Base-by-base conservation (phyloP, 2,888 invertebrate genomes). In the Anticlea derivata region DNA sequence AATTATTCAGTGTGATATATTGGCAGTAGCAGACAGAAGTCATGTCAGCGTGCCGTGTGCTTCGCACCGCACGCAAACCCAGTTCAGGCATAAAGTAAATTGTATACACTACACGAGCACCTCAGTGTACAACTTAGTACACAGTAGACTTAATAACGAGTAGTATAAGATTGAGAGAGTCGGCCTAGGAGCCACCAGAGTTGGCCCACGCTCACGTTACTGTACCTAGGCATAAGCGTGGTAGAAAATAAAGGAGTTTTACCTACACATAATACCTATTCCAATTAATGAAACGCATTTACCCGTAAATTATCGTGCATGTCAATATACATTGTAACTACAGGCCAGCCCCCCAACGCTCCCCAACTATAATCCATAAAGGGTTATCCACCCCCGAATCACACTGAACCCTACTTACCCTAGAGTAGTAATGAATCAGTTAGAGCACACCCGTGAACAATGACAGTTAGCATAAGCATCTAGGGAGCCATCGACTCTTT, bases 351-450 rank as follows among this genome's bases (percentile, higher is more conserved):
- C 49, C 50, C 47, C 50, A 44, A 40, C 38, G 46, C 52, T 26
- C 40, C 45, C 59, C 49, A 58, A 56, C 56, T 56, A 56, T 52
- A 55, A 55, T 40, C 52, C 51, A 37, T 43, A 53, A 61, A 62
- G 61, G 61, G 61, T 62, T 62, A 57, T 50, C 48, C 54, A 57
- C 45, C 49, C 57, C 48, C 39, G 33, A 50, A 55, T 51, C 55
- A 43, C 45, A 41, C 47, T 57, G 55, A 48, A 50, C 55, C 58
- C 55, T 43, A 46, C 38, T 45, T 33, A 44, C 27, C 47, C 34
- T 12, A 39, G 53, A 53, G 48, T 13, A 30, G 13, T 24, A 23
- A 34, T 41, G 26, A 39, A 22, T 35, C 17, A 27, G 31, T 10
- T 1, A 13, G 22, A 23, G 31, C 11, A 26, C 8, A 11, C 7